phyloP scores from a whole-genome alignment of 1,140 invertebrate genomes.

The Venustaconcha ellipsiformis region DNA sequence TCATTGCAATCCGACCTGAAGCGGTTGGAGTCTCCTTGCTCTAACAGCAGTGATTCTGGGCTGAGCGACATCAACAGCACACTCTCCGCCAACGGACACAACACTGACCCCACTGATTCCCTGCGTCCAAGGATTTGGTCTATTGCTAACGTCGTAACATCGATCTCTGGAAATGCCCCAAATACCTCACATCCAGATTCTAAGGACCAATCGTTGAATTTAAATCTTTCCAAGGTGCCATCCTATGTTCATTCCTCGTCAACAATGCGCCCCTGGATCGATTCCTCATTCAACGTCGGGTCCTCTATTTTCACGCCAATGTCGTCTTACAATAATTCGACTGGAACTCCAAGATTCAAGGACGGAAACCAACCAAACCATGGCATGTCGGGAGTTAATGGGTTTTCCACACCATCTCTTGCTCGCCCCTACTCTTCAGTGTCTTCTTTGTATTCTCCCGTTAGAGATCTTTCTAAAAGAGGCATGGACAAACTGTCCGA shows the following conservation, averaged over 20 bases:
- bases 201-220: constrained; percentile 26
- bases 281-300: constrained; percentile 24
- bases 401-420: constrained; percentile 23
- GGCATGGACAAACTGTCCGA: constrained; percentile 26
- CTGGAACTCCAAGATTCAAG: constrained; percentile 21
- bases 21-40: constrained; percentile 59
- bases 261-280: constrained; percentile 24
- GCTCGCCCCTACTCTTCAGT: constrained; percentile 20
- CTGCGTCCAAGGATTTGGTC: constrained; percentile 98
- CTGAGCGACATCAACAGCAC: constrained; percentile 61
- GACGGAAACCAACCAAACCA: constrained; percentile 25
- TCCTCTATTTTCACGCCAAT: constrained; percentile 27
- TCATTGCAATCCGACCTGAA: constrained; percentile 33
- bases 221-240: constrained; percentile 20
- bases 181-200: constrained; percentile 3
- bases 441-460: constrained; percentile 28
- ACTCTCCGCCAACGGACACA: constrained; percentile 37
- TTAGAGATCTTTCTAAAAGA: constrained; percentile 26
- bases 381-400: constrained; percentile 23
- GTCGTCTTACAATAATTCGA: constrained; percentile 18
- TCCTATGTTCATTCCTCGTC: constrained; percentile 3
- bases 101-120: constrained; percentile 30
- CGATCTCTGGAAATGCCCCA: constrained; percentile 73
- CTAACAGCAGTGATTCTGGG: constrained; percentile 63
- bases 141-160: constrained; percentile 95